Percentiles rank a stretch among this genome's conserved stretches.
Conservation (phyloP, 1,140 invertebrate species). For the Aphidius gifuensis region DNA sequence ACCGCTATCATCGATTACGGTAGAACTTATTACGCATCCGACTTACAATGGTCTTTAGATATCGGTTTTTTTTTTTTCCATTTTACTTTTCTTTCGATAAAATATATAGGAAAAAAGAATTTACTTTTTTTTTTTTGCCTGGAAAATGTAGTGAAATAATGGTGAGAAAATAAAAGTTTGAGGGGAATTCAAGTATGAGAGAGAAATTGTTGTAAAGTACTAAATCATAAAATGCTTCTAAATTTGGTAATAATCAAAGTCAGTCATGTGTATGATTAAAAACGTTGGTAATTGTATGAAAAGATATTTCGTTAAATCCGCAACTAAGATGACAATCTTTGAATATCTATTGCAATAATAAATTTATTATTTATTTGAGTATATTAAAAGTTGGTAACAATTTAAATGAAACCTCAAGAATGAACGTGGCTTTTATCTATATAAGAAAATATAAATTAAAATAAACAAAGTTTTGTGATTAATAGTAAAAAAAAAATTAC, state of each 20-base stretch:
- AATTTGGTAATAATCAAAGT: constrained; percentile 49
- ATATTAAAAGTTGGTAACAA: no score
- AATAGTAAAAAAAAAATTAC: no score
- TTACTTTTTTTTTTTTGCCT: not conserved
- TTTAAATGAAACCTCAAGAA: no score
- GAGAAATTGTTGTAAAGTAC: constrained; percentile 7
- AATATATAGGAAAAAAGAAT: no score
- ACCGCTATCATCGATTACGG: constrained; percentile 28
- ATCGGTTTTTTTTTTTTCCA: not conserved
- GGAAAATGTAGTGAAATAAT: constrained; percentile 8
- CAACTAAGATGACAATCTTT: no score
- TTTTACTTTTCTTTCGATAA: no score
- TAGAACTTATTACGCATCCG: constrained; percentile 27
- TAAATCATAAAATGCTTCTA: constrained; percentile 28
- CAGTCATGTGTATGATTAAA: constrained; percentile 49
- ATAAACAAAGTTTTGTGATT: no score
- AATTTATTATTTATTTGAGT: no score
- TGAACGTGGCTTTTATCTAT: no score
- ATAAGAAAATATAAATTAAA: no score
- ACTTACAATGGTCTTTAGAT: constrained; percentile 13
- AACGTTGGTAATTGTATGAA: constrained; percentile 30
- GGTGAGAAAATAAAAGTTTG: constrained; percentile 18
- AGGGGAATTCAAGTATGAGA: not conserved
- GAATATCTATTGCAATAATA: no score
- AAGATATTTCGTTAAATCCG: no score